These are phyloP conservation scores for Diuraphis noxia DNA, from an alignment of 1,140 invertebrate genomes.

Conservation along the genomic window DNA sequence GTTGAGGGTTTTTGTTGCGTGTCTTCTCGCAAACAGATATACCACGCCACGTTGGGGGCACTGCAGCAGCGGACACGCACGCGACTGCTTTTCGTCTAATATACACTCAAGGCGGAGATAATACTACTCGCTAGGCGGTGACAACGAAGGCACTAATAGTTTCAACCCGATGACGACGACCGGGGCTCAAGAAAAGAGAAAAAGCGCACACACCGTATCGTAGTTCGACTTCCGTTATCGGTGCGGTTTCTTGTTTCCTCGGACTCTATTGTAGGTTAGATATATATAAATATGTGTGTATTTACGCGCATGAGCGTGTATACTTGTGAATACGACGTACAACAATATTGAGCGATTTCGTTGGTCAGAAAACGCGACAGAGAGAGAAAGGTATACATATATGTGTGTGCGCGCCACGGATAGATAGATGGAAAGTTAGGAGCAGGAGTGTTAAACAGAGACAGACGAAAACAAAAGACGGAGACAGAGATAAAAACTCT, in stretches of 20 bases:
- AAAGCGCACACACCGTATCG: neutral
- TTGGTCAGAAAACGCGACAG: neutral
- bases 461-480: neutral
- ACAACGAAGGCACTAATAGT: too few species aligned
- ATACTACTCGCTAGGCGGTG: neutral
- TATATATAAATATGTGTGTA: too few species aligned
- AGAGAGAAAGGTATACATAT: neutral
- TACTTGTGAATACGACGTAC: neutral
- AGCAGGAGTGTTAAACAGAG: neutral
- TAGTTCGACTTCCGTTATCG: constrained; percentile 33
- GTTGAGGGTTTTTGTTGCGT: neutral
- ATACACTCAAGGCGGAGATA: neutral
- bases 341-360: constrained; percentile 18
- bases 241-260: constrained; percentile 24
- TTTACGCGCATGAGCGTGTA: too few species aligned
- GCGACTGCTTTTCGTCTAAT: neutral
- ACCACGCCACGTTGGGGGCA: neutral
- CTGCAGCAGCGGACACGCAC: neutral
- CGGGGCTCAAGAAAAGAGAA: neutral
- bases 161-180: neutral
- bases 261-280: neutral
- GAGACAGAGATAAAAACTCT: neutral
- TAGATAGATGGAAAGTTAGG: neutral
- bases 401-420: too few species aligned
- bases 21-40: neutral